Conservation (phyloP, 2,888 invertebrate species). For the Phalera bucephala region DNA sequence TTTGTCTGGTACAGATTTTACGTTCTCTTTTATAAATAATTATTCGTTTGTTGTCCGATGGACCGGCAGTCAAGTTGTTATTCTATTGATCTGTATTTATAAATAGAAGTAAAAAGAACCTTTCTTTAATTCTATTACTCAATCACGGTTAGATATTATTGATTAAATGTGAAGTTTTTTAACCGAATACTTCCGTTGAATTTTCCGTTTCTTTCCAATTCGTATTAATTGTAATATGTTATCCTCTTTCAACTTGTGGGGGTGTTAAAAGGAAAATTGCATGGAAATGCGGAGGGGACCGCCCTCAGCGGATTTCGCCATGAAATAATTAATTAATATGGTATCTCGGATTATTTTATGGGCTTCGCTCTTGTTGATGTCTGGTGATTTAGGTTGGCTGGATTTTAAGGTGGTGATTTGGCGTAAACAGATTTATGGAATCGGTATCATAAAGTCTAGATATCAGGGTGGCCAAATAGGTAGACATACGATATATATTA, state of each 20-base stretch:
- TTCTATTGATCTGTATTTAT: too few species aligned
- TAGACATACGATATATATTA: too few species aligned
- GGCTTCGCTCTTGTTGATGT: conserved; percentile 18
- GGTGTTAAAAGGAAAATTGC: conserved; percentile 32
- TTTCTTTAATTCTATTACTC: too few species aligned
- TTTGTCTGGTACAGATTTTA: not conserved
- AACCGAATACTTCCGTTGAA: too few species aligned
- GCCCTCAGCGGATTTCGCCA: conserved; percentile 27
- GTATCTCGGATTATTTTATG: conserved; percentile 36
- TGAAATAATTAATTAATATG: conserved; percentile 62
- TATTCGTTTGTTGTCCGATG: not conserved
- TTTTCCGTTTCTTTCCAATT: conserved; percentile 11
- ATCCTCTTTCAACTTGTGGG: conserved; percentile 30
- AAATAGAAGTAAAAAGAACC: too few species aligned
- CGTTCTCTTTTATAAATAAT: not conserved
- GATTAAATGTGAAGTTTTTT: too few species aligned
- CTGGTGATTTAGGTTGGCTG: too few species aligned
- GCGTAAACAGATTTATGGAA: too few species aligned
- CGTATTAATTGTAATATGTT: conserved; percentile 7
- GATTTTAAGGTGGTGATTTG: too few species aligned
- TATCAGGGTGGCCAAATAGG: too few species aligned
- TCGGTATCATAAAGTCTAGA: too few species aligned
- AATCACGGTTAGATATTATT: too few species aligned
- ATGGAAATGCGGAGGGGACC: conserved; percentile 24
- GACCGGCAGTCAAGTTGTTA: not conserved